Base-by-base conservation (phyloP, 2,888 invertebrate genomes). In the Synergus umbraculus region DNA sequence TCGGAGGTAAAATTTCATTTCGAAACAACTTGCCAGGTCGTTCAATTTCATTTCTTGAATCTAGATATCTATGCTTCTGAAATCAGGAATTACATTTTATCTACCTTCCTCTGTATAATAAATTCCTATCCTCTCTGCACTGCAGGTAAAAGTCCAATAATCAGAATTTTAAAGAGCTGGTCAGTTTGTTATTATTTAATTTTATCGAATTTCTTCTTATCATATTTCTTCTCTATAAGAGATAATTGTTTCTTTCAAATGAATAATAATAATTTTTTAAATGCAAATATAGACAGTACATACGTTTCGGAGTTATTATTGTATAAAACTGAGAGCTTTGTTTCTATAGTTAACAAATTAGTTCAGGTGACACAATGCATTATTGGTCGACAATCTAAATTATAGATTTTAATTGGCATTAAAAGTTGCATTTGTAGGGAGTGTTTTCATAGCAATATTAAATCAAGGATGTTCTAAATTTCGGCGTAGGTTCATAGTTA, bases 1-100 rank as follows among this genome's bases (percentile, higher is more conserved):
- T 37, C 73, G 29, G 37, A 54, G 73, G 15, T 37, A 54, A 73
- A 73, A 54, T 73, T 54, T 73, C 49, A 37, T 73, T 73, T 73
- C 49, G 29, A 10, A 60, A 18, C 60, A 60, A 60, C 22, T 37
- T 73, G 37, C 29, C 29, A 54, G 49, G 73, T 54, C 37, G 12
- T 15, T n/a, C 15, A n/a, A 37, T 73, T 73, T 44, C 13, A 4
- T 12, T n/a, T 49, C n/a, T 49, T 49, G 13, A 69, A 49, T 49
- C 15, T 13, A 22, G 22, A 60, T 60, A 12, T 22, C 12, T 60
- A 18, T 60, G 22, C 22, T 1, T 60, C 12, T 60, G 18, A 22
- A 0, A 18, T 60, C 22, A 18, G 60, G 12, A 60, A 22, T 60
- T 12, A 60, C 60, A 10, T 22, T n/a, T 18, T 9, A 58, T 58